phyloP scores from a whole-genome alignment of 2,113 vertebrate species.

The Aix galericulata region DNA sequence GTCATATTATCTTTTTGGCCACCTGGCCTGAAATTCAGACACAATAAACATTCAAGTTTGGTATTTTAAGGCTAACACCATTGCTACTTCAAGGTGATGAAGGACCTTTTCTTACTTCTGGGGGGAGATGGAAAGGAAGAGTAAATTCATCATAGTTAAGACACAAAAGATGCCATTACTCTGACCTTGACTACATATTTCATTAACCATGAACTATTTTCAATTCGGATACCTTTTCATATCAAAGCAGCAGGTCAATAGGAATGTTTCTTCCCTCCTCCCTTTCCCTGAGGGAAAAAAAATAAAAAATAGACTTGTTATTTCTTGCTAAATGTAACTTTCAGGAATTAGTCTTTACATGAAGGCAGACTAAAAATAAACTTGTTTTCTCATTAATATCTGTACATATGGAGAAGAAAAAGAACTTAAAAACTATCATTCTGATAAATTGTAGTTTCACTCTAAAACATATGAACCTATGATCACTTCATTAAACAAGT shows the following conservation, averaged over 20 bases:
- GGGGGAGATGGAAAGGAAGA: neutral
- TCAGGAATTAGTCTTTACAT: neutral
- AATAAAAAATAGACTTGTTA: neutral
- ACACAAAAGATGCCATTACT: constrained; percentile 3
- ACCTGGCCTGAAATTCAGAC: constrained; percentile 4
- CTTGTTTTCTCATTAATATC: neutral
- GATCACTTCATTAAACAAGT: neutral
- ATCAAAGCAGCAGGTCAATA: constrained; percentile 13
- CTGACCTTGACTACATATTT: constrained; percentile 48
- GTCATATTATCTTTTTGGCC: constrained; percentile 32
- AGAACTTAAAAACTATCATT: neutral
- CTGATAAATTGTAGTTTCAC: neutral
- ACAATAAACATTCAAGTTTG: neutral
- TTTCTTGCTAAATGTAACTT: neutral
- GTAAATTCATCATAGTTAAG: constrained; percentile 4
- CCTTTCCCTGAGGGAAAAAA: neutral
- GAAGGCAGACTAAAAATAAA: neutral
- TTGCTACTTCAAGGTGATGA: neutral
- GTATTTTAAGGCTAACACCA: constrained; percentile 6
- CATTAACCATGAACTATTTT: constrained; percentile 44
- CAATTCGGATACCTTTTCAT: constrained; percentile 36
- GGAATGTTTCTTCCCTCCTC: neutral
- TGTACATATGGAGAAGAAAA: neutral
- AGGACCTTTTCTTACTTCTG: neutral
- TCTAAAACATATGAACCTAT: neutral